phyloP scores from a whole-genome alignment of 1,140 invertebrate genomes.

The Planococcus citri region DNA sequence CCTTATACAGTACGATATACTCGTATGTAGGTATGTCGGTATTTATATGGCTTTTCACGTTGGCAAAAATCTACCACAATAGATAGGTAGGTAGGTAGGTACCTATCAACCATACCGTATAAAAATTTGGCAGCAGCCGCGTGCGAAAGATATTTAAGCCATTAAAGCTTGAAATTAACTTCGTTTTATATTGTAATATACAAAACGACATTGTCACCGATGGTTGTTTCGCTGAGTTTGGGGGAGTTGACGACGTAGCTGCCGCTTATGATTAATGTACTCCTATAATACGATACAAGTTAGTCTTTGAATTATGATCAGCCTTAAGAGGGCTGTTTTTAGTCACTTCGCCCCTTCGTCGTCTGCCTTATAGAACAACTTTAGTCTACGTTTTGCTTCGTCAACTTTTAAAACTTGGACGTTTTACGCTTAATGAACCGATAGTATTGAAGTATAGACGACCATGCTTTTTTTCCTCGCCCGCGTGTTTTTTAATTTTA shows the following conservation, averaged over 20 bases:
- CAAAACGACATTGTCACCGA: constrained; percentile 17
- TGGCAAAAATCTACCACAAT: too few species aligned
- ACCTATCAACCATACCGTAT: too few species aligned
- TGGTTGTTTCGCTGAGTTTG: not conserved
- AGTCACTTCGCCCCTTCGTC: not conserved
- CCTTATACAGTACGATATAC: too few species aligned
- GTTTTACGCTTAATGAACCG: constrained; percentile 20
- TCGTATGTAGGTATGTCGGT: too few species aligned
- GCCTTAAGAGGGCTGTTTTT: constrained; percentile 14
- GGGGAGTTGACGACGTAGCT: not conserved
- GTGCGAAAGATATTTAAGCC: not conserved
- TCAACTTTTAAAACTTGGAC: not conserved
- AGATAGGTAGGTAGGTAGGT: too few species aligned
- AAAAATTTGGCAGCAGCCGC: not conserved
- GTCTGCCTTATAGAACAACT: too few species aligned
- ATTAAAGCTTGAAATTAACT: constrained; percentile 13
- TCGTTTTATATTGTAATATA: constrained; percentile 7
- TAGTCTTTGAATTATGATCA: constrained; percentile 17
- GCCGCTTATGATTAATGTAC: constrained; percentile 18
- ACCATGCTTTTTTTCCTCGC: too few species aligned
- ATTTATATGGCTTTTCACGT: too few species aligned
- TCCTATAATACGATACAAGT: constrained; percentile 13
- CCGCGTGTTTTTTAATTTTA: too few species aligned
- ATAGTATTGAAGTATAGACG: not conserved
- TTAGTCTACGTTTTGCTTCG: not conserved